A percentile compares a stretch with the other conserved stretches of the same genome.
Evolutionary conservation across 1,140 invertebrate species (phyloP).

Genomic region (Camponotus pennsylvanicus): DNA sequence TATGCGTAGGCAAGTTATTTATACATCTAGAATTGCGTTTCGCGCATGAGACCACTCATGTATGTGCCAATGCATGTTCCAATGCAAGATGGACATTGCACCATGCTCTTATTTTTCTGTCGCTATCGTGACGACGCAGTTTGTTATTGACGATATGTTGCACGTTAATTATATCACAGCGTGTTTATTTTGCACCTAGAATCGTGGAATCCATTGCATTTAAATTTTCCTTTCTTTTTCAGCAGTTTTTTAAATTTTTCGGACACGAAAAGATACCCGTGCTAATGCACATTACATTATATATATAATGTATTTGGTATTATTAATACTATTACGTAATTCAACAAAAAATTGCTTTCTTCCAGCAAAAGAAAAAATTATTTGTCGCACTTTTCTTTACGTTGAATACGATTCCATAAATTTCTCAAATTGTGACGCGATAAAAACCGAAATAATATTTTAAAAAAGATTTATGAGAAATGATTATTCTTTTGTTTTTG

Average conservation of each 20-base stretch:
- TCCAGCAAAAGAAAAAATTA: too few relatives aligned
- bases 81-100: constrained; percentile 14
- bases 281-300: background rate
- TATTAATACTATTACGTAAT: too few relatives aligned
- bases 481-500: too few relatives aligned
- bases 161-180: background rate
- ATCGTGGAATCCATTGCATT: constrained; percentile 24
- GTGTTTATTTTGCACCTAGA: background rate
- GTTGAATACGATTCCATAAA: too few relatives aligned
- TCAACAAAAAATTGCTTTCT: too few relatives aligned
- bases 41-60: background rate
- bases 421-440: too few relatives aligned
- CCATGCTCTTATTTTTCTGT: constrained; percentile 5
- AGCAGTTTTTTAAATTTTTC: background rate
- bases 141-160: constrained; percentile 7
- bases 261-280: background rate
- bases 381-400: too few relatives aligned
- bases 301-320: background rate
- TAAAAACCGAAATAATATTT: too few relatives aligned
- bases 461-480: too few relatives aligned
- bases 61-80: background rate
- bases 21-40: background rate
- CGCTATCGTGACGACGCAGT: background rate
- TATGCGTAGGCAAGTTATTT: background rate
- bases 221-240: constrained; percentile 8